phyloP scores from a whole-genome alignment of 2,113 vertebrate genomes.

The Anas platyrhynchos region DNA sequence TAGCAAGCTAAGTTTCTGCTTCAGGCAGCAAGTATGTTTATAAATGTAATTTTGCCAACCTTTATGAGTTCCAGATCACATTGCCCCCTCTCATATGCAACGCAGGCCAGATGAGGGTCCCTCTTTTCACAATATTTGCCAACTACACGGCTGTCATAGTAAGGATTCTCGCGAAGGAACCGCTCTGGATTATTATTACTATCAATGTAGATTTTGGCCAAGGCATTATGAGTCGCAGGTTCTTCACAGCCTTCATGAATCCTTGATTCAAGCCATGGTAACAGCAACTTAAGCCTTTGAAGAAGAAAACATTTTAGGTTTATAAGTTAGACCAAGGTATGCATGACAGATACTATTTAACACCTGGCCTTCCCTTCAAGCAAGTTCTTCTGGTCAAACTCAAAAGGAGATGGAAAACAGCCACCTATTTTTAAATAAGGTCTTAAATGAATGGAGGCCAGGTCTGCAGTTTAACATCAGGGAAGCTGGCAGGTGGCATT shows the following conservation, averaged over 20 bases:
- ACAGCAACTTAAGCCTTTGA: conserved; percentile 87
- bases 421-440: neutral
- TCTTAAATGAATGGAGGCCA: neutral
- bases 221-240: conserved; percentile 90
- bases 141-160: conserved; percentile 89
- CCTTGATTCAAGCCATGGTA: conserved; percentile 91
- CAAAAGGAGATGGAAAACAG: neutral
- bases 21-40: neutral
- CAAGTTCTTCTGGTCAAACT: neutral
- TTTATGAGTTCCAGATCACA: conserved; percentile 93
- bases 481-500: neutral
- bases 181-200: conserved; percentile 91
- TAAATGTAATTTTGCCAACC: conserved; percentile 71
- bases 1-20: neutral
- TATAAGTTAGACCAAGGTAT: neutral
- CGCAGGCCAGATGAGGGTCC: conserved; percentile 90
- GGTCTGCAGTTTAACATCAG: neutral
- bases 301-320: conserved; percentile 24
- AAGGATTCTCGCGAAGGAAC: conserved; percentile 90
- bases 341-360: neutral
- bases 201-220: conserved; percentile 95
- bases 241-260: conserved; percentile 92
- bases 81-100: conserved; percentile 90
- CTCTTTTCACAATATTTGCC: conserved; percentile 92
- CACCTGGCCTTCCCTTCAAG: neutral